Evolutionary conservation across 2,797 vertebrate species (phyloP), one percentile per base, ranked within the genome.

Genomic region (Huso huso): DNA sequence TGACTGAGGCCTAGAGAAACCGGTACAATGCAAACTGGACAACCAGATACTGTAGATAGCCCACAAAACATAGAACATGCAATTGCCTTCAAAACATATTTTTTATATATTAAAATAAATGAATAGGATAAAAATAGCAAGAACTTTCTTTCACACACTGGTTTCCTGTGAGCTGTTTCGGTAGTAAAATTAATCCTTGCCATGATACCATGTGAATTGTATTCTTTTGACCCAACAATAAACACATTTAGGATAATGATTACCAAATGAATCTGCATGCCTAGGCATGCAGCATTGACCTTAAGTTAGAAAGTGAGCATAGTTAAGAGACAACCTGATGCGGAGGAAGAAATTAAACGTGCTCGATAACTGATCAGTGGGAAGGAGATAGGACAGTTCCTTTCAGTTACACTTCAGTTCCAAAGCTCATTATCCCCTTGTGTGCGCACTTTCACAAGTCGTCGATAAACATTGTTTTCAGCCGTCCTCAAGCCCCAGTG

Each of bases 321-420:
- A 83, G 81, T 87, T 87, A 87, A 88, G 83, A 15, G 83, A 87
- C 84, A 86, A 88, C 88, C 86, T 82, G 86, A 82, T 86, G 84
- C 75, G 87, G 86, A 89, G 87, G 84, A 89, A 88, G 87, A 90
- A 90, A 92, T 88, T 94, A 95, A 93, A 94, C 84, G 90, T 94
- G 92, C 93, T 97, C 95, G 91, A 98, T 96, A 96, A 94, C 89
- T 83, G 92, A 98, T 96, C 78, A 88, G 84, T 80, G 87, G 90
- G 88, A 87, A 86, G 92, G 94, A 94, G 91, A 97, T 96, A 95
- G 94, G 95, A 98, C 94, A 93, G 95, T 97, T 98, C 94, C 93
- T 98, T 92, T 96, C 93, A 94, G 95, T 94, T 93, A 93, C 95
- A 94, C 93, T 93, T 92, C 91, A 94, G 92, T 94, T 96, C 94